Conservation (phyloP, 2,797 vertebrate genomes). For the Anomalospiza imberbis region DNA sequence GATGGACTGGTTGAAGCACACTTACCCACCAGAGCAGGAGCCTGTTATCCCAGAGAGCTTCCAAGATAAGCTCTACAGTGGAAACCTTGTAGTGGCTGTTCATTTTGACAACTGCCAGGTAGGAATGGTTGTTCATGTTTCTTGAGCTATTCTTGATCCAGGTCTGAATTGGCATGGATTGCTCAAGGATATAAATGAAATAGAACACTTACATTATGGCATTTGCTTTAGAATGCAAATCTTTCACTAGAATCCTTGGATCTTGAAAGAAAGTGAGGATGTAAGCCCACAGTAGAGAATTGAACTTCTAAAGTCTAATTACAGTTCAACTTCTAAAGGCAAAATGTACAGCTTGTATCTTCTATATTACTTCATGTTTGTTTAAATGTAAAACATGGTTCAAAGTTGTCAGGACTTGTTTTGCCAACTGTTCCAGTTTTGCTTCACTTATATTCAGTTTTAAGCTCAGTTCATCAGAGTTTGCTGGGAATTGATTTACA, state of each 20-base stretch:
- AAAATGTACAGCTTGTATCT: not conserved
- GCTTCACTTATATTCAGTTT: not conserved
- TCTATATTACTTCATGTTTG: fast-evolving
- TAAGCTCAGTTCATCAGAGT: not conserved
- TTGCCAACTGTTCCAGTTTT: not conserved
- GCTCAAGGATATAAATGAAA: not conserved
- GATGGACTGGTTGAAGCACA: constrained; percentile 90
- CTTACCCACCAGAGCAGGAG: constrained; percentile 90
- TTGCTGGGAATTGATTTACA: not conserved
- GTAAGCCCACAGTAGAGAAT: not conserved
- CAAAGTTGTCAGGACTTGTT: not conserved
- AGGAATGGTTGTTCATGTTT: not conserved
- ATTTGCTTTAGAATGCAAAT: not conserved
- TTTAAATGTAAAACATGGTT: not conserved
- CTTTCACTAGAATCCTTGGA: not conserved
- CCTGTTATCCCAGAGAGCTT: constrained; percentile 74
- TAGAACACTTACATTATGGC: not conserved
- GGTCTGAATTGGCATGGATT: not conserved
- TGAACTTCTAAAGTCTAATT: not conserved
- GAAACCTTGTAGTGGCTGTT: constrained; percentile 88
- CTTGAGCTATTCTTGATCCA: not conserved
- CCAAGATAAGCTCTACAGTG: constrained; percentile 80
- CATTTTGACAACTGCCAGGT: constrained; percentile 96
- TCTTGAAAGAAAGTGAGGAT: not conserved
- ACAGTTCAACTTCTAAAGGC: not conserved